Base-by-base conservation (phyloP, 2,113 vertebrate genomes). In the Phylloscopus whistleri region DNA sequence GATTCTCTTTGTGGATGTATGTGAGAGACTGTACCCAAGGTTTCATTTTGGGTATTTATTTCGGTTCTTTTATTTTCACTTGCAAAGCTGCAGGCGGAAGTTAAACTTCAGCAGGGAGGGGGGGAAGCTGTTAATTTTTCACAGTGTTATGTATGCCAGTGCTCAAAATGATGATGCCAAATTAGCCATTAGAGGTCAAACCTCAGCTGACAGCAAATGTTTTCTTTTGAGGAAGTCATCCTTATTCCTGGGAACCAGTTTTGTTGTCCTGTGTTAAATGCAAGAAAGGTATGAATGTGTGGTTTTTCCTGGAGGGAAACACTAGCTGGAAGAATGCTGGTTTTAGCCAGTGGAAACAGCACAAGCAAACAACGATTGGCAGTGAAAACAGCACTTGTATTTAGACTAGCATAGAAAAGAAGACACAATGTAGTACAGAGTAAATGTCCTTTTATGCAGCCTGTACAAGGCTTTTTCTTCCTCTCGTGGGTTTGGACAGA, bases 261-360 rank as follows among this genome's bases (percentile, higher is more conserved):
- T 91, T 94, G 88, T 94, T 84, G 85, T 89, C 68, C 83, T 72
- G 49, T 59, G 77, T 69, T 90, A 43, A 93, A 49, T 51, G 41
- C 69, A 76, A 87, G 84, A 60, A 92, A 95, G 92, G 94, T 96
- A 90, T 60, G 83, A 88, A 82, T 84, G 72, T 89, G 88, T 70
- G 84, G 27, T 81, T 96, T 90, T 95, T 92, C 85, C 94, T 96
- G 93, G 79, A 97, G 94, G 90, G 83, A 86, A 94, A 68, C 88
- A 23, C 66, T 44, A 72, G 89, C 74, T 90, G 84, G 89, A 83
- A 95, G 70, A 95, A 93, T 86, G 93, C 89, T 94, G 94, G 39
- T 1, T 94, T 95, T 93, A 94, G 93, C 93, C 93, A 94, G 92
- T 84, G 92, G 93, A 93, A 96, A 94, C 80, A 92, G 92, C 84